These are phyloP conservation scores for Coilia nasus DNA, from an alignment of 2,797 vertebrate genomes.

Conservation along the genomic window DNA sequence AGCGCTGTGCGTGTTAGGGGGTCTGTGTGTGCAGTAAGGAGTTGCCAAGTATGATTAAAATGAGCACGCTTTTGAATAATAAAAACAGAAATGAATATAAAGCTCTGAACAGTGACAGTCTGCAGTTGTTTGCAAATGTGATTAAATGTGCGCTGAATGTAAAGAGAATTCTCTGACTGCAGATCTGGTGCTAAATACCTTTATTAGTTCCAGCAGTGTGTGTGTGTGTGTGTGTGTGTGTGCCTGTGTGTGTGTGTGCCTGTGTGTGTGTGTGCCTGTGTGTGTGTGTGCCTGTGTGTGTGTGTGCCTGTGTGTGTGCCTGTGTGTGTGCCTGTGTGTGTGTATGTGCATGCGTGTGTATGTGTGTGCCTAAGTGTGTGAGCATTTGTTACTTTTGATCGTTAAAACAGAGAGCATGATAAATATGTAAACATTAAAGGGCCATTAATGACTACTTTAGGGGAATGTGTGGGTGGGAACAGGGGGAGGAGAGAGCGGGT, in stretches of 20 bases:
- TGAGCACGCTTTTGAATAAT: not conserved
- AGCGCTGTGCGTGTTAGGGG: not conserved
- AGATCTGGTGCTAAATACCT: not conserved
- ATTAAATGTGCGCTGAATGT: not conserved
- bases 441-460: conserved; percentile 55
- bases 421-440: conserved; percentile 58
- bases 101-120: not conserved
- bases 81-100: not conserved
- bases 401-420: conserved; percentile 56
- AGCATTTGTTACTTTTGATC: conserved; percentile 48
- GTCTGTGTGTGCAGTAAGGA: not conserved
- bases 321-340: not conserved
- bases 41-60: not conserved
- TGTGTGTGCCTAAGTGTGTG: conserved; percentile 39
- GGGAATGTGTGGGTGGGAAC: conserved; percentile 37
- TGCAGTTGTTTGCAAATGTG: not conserved
- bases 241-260: conserved; percentile 28
- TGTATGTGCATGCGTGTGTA: conserved; percentile 20
- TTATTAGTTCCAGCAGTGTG: conserved; percentile 2
- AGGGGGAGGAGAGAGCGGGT: conserved; percentile 38
- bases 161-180: not conserved
- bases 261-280: not conserved
- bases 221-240: conserved; percentile 30
- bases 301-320: no score
- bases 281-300: not conserved